Evolutionary conservation across 2,888 invertebrate genomes (phyloP), one percentile per base, ranked within the genome.

Genomic region (Cyclophora albipunctata): DNA sequence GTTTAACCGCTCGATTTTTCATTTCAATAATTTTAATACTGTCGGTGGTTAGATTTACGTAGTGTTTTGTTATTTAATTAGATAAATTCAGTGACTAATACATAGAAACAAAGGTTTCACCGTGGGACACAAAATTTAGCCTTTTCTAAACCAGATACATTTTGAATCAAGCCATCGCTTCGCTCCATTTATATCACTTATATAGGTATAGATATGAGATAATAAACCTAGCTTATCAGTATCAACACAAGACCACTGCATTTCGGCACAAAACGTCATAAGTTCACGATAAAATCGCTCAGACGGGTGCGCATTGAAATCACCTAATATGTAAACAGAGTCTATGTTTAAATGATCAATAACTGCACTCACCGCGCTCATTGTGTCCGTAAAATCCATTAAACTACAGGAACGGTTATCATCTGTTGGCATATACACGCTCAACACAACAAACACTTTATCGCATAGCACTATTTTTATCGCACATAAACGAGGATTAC

Each of bases 221-320:
- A 20, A 20, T 20, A 20, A 20, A 20, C 55, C 54, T 41, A 60
- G 40, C 6, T 6, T 47, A 2, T 49, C 45, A 7, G 48, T 34
- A 43, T 60, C 60, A 3, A 42, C 43, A 49, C 53, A 56, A 5
- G 7, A 7, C 56, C 53, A 58, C 3, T 48, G 20, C 4, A 51
- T 49, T 7, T 59, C 57, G 5, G 34, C 33, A 47, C 54, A 57
- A 49, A 55, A 50, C 3, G 33, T 20, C 0, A 35, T n/a, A 0
- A 57, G 40, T 42, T 55, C 57, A 6, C 20, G 46, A 40, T 42
- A 46, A 45, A 59, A 56, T 34, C 6, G 43, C 42, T 57, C 51
- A 20, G 6, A n/a, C 6, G 48, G 48, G 44, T 58, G 50, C 1
- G 58, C 56, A 41, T 56, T 58, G 40, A 52, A 58, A 41, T 60